These are phyloP conservation scores for Osmoderma eremita DNA, from an alignment of 2,888 invertebrate genomes.

Conservation along the genomic window DNA sequence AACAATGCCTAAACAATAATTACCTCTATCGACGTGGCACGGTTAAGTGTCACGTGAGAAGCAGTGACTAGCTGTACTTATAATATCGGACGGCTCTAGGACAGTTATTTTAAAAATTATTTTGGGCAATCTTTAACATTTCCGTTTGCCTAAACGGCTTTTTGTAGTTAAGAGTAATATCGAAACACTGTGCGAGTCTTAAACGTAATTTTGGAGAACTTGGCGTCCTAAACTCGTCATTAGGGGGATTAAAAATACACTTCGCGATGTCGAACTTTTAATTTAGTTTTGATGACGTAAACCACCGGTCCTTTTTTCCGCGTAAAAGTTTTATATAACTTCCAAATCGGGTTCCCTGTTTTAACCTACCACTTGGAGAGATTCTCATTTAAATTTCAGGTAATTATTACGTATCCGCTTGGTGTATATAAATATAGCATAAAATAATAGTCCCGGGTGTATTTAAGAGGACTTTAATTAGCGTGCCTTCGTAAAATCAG, in stretches of 20 bases:
- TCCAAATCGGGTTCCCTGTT: constrained; percentile 11
- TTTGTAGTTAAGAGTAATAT: too few relatives aligned
- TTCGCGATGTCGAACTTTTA: constrained; percentile 22
- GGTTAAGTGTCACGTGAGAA: too few relatives aligned
- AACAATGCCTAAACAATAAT: too few relatives aligned
- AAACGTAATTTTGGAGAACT: constrained; percentile 10
- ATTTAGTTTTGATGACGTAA: constrained; percentile 28
- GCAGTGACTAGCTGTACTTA: too few relatives aligned
- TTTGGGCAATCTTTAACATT: too few relatives aligned
- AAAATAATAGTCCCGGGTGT: constrained; percentile 2
- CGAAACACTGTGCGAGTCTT: not conserved
- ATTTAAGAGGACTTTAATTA: constrained; percentile 15
- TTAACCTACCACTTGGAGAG: constrained; percentile 9
- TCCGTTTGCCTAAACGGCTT: too few relatives aligned
- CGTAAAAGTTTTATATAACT: constrained; percentile 20
- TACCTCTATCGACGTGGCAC: too few relatives aligned
- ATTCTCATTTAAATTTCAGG: constrained; percentile 24
- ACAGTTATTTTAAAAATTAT: too few relatives aligned
- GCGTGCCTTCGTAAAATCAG: not conserved
- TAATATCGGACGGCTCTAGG: too few relatives aligned
- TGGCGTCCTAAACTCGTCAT: not conserved
- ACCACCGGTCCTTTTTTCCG: constrained; percentile 1
- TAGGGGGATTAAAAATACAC: constrained; percentile 15
- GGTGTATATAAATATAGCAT: not conserved
- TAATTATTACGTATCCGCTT: constrained; percentile 21